phyloP scores from a whole-genome alignment of 2,797 vertebrate genomes.

The Parauchenoglanis ngamensis region DNA sequence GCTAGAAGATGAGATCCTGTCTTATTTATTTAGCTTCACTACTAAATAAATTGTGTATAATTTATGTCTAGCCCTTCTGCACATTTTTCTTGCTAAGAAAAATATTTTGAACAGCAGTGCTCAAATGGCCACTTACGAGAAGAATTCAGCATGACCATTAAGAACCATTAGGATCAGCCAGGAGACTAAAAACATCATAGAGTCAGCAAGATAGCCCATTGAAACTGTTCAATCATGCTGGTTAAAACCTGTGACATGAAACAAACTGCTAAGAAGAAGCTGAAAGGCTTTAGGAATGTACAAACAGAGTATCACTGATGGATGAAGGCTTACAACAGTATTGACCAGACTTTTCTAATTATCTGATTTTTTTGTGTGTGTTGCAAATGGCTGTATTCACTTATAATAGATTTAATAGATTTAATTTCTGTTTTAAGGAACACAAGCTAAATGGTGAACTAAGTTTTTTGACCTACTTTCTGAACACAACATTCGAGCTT shows the following conservation, averaged over 20 bases:
- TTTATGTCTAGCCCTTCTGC: background rate
- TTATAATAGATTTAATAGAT: too few relatives aligned
- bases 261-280: background rate
- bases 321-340: background rate
- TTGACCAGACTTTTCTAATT: too few relatives aligned
- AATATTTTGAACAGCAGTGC: conserved; percentile 4
- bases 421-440: background rate
- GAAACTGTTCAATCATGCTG: background rate
- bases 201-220: background rate
- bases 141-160: conserved; percentile 20
- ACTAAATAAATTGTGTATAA: background rate
- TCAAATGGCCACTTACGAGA: background rate
- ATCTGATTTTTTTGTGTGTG: background rate
- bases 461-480: background rate
- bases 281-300: background rate
- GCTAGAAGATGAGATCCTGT: background rate
- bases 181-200: background rate
- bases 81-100: conserved; percentile 2
- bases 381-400: background rate
- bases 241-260: background rate
- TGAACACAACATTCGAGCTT: background rate
- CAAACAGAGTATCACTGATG: background rate
- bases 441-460: background rate
- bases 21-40: background rate
- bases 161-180: conserved; percentile 6